Evolutionary conservation across 53 echinoderm and acorn worm species (phyloP), one percentile per base, ranked within the genome.

Genomic region (Echinometra lucunter): DNA sequence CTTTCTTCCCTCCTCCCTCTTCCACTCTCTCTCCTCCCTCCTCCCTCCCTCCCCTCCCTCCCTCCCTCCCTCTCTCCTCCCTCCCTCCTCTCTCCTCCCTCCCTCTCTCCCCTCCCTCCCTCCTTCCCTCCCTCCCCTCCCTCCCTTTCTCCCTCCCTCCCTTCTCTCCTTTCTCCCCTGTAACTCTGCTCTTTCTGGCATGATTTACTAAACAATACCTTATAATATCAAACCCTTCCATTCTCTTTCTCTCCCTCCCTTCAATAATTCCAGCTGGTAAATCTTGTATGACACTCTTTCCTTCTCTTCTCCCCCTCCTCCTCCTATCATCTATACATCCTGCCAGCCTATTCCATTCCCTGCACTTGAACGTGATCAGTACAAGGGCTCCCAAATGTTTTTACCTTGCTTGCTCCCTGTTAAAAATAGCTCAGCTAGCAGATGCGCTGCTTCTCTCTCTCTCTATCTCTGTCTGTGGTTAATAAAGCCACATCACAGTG

Each of bases 361-460:
- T 83, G 83, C 83, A 83, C 83, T 83, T 83, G 83, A 83, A 83
- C 32, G 83, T 32, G 47, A 83, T 42, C 83, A 83, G 44, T 47
- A 47, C 88, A 56, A 74, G 56, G 57, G 25, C 37, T 57, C 21
- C 56, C 47, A 15, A 74, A 74, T 23, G 57, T 69, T 28, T 67
- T 21, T 38, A 27, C 58, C 82, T 37, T 37, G 55, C 82, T 42
- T 45, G 23, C 37, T 58, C 60, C 78, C 60, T 37, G 42, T 40
- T 90, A 90, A 90, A 90, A 58, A 90, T 90, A 90, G 90, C 66
- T 58, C 90, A 63, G 90, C 90, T 19, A 60, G 90, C 90, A 66
- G 66, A 89, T 89, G 89, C 89, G 57, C 58, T n/a, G n/a, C 21
- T 19, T 37, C 16, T 56, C 55, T 44, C 21, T 45, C 47, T 49